These are phyloP conservation scores for Jordanella pulchra DNA, from an alignment of 2,797 vertebrate species.

Conservation along the genomic window DNA sequence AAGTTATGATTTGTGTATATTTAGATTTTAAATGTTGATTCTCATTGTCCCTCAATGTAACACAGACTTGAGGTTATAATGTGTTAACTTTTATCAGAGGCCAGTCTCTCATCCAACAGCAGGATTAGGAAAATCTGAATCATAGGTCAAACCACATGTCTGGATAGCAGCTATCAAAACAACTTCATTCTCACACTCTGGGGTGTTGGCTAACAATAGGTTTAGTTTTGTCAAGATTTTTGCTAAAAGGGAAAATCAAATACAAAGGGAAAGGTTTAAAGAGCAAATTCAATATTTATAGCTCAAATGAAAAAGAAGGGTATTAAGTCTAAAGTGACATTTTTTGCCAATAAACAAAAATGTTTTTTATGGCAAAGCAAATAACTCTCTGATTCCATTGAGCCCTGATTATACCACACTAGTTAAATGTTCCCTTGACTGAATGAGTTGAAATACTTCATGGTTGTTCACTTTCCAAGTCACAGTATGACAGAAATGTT, in stretches of 20 bases:
- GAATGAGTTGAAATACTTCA: no score
- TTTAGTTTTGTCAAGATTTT: background rate
- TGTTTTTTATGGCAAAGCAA: background rate
- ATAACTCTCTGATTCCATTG: background rate
- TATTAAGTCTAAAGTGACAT: background rate
- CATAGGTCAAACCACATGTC: slow-evolving; percentile 5
- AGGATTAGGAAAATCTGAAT: slow-evolving; percentile 16
- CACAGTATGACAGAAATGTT: no score
- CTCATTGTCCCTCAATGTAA: background rate
- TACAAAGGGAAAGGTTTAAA: background rate
- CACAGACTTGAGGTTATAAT: background rate
- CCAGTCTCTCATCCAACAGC: background rate
- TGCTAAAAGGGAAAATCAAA: background rate
- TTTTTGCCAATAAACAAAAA: background rate
- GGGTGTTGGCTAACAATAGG: background rate
- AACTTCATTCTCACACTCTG: slow-evolving; percentile 1
- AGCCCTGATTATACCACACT: no score
- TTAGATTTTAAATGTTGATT: background rate
- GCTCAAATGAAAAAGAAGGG: background rate
- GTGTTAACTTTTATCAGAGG: background rate
- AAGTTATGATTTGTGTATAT: background rate
- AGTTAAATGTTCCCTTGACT: no score
- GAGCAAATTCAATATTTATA: background rate
- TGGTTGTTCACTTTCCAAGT: no score
- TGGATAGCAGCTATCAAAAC: slow-evolving; percentile 8